Conservation (phyloP, 2,888 invertebrate genomes). For the Lepidocyrtoides sp. region DNA sequence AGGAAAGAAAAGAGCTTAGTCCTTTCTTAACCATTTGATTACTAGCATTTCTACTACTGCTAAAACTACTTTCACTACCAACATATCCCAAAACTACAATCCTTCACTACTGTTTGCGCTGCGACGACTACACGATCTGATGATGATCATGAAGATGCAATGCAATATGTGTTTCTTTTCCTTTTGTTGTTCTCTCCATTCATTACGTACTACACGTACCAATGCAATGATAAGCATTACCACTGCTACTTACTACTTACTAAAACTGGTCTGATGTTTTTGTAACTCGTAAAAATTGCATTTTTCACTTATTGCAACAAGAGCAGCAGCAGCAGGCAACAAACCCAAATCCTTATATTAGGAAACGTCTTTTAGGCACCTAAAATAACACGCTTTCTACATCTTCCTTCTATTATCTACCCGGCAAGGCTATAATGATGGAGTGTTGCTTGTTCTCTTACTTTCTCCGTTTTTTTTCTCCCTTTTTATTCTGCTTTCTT, state of each 20-base stretch:
- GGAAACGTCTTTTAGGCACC: neutral
- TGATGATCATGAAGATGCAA: constrained; percentile 45
- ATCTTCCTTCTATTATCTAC: constrained; percentile 35
- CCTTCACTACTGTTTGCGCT: neutral
- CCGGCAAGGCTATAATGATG: constrained; percentile 66
- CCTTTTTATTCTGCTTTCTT: constrained; percentile 22
- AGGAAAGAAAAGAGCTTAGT: constrained; percentile 68
- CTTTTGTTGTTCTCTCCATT: constrained; percentile 34
- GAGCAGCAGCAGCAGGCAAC: neutral
- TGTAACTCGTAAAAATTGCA: constrained; percentile 51
- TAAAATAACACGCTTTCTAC: neutral
- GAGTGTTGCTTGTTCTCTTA: constrained; percentile 52
- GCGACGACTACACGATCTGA: constrained; percentile 10
- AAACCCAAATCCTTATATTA: neutral
- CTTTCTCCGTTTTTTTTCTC: constrained; percentile 21
- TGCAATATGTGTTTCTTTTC: constrained; percentile 10
- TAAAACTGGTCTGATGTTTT: neutral
- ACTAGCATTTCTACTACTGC: constrained; percentile 47
- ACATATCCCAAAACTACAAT: neutral
- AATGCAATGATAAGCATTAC: neutral
- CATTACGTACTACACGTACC: constrained; percentile 8
- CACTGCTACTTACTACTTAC: neutral
- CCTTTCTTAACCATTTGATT: constrained; percentile 75
- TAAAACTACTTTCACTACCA: neutral
- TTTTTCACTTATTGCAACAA: constrained; percentile 8